Percentiles rank a stretch among this genome's conserved stretches.
phyloP scores from a whole-genome alignment of 2,113 vertebrate genomes.

The Mionectes macconnelli region DNA sequence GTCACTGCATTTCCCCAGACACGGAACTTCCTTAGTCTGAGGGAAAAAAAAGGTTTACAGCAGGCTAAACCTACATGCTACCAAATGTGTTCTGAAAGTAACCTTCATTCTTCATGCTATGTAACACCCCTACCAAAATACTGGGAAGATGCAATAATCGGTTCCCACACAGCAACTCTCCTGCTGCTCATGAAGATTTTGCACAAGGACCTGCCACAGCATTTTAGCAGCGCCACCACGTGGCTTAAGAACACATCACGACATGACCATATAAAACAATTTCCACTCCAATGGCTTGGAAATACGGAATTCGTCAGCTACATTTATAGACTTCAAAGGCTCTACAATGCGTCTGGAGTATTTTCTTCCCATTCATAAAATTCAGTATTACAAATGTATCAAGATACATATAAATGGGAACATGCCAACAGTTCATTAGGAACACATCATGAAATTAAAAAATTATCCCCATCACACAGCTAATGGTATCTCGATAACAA shows the following conservation, averaged over 20 bases:
- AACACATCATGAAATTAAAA: neutral
- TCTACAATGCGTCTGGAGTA: neutral
- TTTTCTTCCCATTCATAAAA: neutral
- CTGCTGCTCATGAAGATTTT: rapidly evolving
- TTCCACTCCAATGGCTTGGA: neutral
- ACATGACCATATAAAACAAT: rapidly evolving
- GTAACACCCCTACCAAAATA: neutral
- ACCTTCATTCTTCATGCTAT: neutral
- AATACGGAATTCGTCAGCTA: neutral
- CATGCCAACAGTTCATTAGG: neutral
- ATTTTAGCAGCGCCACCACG: slow-evolving; percentile 10
- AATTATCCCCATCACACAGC: neutral
- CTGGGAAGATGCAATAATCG: neutral
- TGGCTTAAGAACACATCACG: neutral
- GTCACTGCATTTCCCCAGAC: neutral
- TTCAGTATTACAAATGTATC: neutral
- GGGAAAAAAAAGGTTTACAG: neutral
- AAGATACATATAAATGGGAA: neutral
- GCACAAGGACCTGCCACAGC: neutral
- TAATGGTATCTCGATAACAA: neutral
- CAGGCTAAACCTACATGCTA: neutral
- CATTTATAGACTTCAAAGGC: neutral
- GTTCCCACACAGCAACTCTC: neutral
- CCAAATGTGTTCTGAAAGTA: neutral
- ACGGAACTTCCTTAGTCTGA: neutral